Evolutionary conservation across 2,888 invertebrate species (phyloP).

Genomic region (Drosophila meridionalis): DNA sequence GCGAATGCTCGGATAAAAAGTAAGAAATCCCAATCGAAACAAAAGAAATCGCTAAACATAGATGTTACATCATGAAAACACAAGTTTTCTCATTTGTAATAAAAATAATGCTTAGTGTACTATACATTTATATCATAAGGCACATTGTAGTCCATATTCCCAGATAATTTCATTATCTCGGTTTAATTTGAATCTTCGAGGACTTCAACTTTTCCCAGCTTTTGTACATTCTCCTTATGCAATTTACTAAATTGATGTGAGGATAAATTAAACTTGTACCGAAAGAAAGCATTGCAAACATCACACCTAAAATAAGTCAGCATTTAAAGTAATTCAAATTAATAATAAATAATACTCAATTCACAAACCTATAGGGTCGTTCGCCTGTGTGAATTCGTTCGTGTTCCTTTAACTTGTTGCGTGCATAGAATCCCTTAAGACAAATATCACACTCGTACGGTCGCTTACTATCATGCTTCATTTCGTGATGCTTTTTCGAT

Average conservation of each 20-base stretch:
- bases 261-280: conserved; percentile 64
- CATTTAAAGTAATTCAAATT: background rate
- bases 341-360: background rate
- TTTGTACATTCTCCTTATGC: conserved; percentile 63
- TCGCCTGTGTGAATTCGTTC: conserved; percentile 67
- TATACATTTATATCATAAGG: background rate
- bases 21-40: conserved; percentile 38
- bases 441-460: conserved; percentile 67
- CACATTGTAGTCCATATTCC: background rate
- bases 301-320: conserved; percentile 56
- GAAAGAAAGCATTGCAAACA: conserved; percentile 61
- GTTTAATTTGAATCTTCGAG: conserved; percentile 22
- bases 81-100: background rate
- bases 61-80: background rate
- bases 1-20: conserved; percentile 56
- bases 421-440: conserved; percentile 59
- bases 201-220: conserved; percentile 18
- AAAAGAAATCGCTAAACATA: conserved; percentile 5
- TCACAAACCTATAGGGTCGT: conserved; percentile 55
- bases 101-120: conserved; percentile 2
- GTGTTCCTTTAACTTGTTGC: conserved; percentile 54
- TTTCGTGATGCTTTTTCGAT: conserved; percentile 55
- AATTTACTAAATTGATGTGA: conserved; percentile 66
- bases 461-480: conserved; percentile 60
- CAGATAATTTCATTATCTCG: background rate